A percentile compares a stretch with the other conserved stretches of the same genome.
Evolutionary conservation across 1,140 invertebrate species (phyloP).

Genomic region (Stenopsyche tienmushanensis): DNA sequence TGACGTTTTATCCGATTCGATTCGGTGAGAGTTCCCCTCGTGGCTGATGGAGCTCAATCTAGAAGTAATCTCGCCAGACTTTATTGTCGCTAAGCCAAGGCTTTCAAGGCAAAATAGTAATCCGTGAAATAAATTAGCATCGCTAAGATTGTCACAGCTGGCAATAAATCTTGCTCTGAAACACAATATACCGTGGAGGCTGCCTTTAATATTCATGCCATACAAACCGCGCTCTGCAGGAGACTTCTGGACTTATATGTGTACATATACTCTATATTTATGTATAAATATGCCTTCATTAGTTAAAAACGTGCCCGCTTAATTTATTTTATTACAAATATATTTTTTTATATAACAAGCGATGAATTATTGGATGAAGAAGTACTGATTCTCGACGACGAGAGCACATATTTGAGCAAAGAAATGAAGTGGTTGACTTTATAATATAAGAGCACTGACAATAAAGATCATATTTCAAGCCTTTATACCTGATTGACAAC

Average conservation of each 20-base stretch:
- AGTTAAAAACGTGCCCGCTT: neutral
- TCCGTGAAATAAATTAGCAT: conserved; percentile 30
- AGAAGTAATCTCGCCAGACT: no score
- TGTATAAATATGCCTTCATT: neutral
- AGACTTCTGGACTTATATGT: conserved; percentile 16
- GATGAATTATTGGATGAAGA: no score
- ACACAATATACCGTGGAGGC: conserved; percentile 16
- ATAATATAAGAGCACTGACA: no score
- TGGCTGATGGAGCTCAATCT: no score
- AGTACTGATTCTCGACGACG: no score
- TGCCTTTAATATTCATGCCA: conserved; percentile 13
- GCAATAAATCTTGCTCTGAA: conserved; percentile 8
- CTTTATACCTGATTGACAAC: no score
- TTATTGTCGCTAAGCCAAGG: no score
- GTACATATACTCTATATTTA: neutral
- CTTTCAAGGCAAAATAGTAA: conserved; percentile 12
- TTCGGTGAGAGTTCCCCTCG: no score
- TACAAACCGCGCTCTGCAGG: conserved; percentile 13
- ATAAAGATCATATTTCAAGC: no score
- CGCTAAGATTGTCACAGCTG: conserved; percentile 16
- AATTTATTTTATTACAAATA: neutral
- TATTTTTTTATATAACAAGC: neutral
- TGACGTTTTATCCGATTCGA: no score
- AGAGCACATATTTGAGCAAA: no score
- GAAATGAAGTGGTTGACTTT: no score